These are phyloP conservation scores for Melanotaenia maccullochi DNA, from an alignment of 2,797 vertebrate genomes.

Conservation along the genomic window DNA sequence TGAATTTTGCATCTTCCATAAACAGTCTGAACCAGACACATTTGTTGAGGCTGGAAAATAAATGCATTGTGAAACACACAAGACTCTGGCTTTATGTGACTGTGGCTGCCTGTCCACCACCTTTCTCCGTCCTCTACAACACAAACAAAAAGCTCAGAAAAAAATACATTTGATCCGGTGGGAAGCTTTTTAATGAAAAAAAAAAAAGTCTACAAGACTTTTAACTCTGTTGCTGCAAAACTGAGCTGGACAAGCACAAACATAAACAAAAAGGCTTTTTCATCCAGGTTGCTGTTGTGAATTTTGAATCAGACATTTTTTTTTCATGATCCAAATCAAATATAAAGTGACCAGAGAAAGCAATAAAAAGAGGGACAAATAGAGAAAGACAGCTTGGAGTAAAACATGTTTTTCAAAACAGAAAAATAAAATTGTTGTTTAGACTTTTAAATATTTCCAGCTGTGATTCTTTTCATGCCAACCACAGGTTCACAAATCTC, in stretches of 20 bases:
- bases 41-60: slow-evolving; percentile 43
- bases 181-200: slow-evolving; percentile 47
- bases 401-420: slow-evolving; percentile 45
- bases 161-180: slow-evolving; percentile 64
- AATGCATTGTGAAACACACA: slow-evolving; percentile 45
- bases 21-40: slow-evolving; percentile 55
- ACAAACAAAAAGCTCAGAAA: slow-evolving; percentile 43
- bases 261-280: neutral
- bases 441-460: slow-evolving; percentile 43
- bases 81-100: slow-evolving; percentile 37
- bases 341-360: slow-evolving; percentile 30
- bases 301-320: slow-evolving; percentile 25
- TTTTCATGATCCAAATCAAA: slow-evolving; percentile 37
- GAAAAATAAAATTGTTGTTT: slow-evolving; percentile 43
- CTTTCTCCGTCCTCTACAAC: slow-evolving; percentile 34
- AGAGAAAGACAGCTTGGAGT: slow-evolving; percentile 17
- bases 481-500: slow-evolving; percentile 30
- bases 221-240: neutral
- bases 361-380: neutral
- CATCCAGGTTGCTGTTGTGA: slow-evolving; percentile 7
- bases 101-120: slow-evolving; percentile 31
- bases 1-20: slow-evolving; percentile 45
- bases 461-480: slow-evolving; percentile 24
- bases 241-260: neutral
- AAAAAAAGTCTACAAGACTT: slow-evolving; percentile 26